Percentiles rank a stretch among this genome's conserved stretches.
Conservation (phyloP, 2,888 invertebrate genomes). For the Scaptodrosophila latifasciaeformis region DNA sequence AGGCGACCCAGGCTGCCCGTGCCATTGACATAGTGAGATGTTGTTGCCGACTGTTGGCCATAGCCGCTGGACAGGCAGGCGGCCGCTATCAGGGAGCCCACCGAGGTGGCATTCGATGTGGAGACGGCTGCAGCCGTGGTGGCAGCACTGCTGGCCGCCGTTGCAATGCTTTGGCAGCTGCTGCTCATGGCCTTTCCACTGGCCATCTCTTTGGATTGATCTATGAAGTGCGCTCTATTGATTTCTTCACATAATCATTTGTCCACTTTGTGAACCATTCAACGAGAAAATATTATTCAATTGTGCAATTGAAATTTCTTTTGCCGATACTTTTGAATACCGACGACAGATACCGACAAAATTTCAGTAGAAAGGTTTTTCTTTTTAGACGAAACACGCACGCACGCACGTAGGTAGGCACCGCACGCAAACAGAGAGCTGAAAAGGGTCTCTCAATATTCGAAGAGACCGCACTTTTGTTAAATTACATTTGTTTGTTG, state of each 20-base stretch:
- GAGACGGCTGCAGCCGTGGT: slow-evolving; percentile 53
- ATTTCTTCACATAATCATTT: slow-evolving; percentile 57
- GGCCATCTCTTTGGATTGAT: slow-evolving; percentile 38
- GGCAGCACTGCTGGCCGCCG: slow-evolving; percentile 52
- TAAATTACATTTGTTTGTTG: slow-evolving; percentile 48
- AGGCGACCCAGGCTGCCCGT: slow-evolving; percentile 73
- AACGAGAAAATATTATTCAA: no score
- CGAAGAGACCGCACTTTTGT: no score
- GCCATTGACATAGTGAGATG: slow-evolving; percentile 69
- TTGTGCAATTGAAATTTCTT: neutral
- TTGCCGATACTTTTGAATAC: no score
- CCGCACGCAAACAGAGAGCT: no score
- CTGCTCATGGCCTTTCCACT: slow-evolving; percentile 63
- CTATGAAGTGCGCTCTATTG: slow-evolving; percentile 43
- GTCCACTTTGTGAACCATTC: no score
- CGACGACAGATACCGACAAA: slow-evolving; percentile 45
- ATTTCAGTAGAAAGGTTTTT: slow-evolving; percentile 10
- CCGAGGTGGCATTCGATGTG: slow-evolving; percentile 56
- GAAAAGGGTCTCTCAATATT: no score
- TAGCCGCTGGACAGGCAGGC: slow-evolving; percentile 36
- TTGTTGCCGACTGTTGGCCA: slow-evolving; percentile 16
- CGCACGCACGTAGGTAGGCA: no score
- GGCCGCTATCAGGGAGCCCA: slow-evolving; percentile 53
- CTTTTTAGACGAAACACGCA: no score
- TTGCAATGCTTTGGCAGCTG: slow-evolving; percentile 71